Conservation (phyloP, 2,797 vertebrate genomes). For the Emydoidea blandingii region DNA sequence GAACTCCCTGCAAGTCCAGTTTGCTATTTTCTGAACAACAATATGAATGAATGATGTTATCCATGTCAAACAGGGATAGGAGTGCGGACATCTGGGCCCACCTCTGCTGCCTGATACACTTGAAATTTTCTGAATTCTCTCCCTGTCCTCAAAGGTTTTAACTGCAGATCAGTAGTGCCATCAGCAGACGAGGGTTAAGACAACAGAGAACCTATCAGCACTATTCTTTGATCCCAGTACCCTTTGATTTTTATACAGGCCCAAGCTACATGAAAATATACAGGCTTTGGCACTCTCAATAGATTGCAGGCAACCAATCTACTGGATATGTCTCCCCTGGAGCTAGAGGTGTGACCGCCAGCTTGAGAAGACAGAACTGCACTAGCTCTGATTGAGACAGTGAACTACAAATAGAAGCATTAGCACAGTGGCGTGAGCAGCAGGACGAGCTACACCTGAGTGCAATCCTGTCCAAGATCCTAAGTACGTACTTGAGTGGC, state of each 20-base stretch:
- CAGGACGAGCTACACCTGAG: no score
- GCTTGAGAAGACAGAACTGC: no score
- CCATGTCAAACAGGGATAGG: not conserved
- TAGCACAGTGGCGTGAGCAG: no score
- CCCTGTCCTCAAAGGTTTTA: not conserved
- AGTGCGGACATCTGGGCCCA: not conserved
- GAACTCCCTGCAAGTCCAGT: not conserved
- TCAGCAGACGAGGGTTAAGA: not conserved
- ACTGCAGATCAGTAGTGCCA: not conserved
- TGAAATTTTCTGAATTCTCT: not conserved
- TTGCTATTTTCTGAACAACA: not conserved
- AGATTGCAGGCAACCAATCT: no score
- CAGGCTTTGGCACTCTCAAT: no score
- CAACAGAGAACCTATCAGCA: not conserved
- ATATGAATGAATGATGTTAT: not conserved
- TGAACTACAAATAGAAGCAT: no score
- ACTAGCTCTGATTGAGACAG: no score
- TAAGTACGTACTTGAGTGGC: no score
- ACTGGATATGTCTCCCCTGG: no score
- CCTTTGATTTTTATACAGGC: not conserved
- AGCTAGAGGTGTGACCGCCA: no score
- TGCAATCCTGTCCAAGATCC: no score
- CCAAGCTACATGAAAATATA: no score
- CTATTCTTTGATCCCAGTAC: not conserved
- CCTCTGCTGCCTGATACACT: not conserved